A percentile compares a stretch with the other conserved stretches of the same genome.
Conservation (phyloP, 2,113 vertebrate species). For the Sardina pilchardus region DNA sequence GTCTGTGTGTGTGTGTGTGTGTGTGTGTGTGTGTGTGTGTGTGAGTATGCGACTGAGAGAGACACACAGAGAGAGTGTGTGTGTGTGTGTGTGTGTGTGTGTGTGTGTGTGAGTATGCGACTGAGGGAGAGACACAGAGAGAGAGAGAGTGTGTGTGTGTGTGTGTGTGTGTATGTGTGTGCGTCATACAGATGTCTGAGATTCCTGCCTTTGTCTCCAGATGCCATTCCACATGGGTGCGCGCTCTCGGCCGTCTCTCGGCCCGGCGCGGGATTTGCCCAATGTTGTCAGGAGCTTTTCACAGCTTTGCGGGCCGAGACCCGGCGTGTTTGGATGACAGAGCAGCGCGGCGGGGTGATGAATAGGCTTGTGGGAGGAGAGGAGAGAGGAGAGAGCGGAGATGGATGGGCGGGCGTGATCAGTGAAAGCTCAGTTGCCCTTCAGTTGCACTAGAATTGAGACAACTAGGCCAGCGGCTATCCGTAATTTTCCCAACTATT, state of each 20-base stretch:
- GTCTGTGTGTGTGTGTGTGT: constrained; percentile 11
- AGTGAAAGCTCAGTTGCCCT: background rate
- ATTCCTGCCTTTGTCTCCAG: constrained; percentile 74
- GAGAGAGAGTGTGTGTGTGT: background rate
- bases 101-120: constrained; percentile 21
- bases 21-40: constrained; percentile 28
- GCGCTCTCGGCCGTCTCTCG: constrained; percentile 21
- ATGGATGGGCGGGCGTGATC: background rate
- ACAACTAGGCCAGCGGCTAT: background rate
- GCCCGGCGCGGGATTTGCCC: background rate
- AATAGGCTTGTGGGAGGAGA: background rate
- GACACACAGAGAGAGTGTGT: background rate
- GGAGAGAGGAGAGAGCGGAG: background rate
- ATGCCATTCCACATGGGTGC: constrained; percentile 75
- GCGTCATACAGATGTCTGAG: constrained; percentile 57
- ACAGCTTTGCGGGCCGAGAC: background rate
- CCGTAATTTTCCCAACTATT: too few relatives aligned
- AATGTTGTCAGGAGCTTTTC: constrained; percentile 7
- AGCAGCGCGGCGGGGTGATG: background rate
- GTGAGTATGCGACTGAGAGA: background rate
- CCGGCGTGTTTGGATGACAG: background rate
- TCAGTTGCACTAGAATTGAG: background rate
- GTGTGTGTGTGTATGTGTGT: constrained; percentile 34
- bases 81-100: constrained; percentile 5
- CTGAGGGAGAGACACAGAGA: background rate